phyloP scores from a whole-genome alignment of 2,797 vertebrate species.

The Myoxocephalus aenaeus region DNA sequence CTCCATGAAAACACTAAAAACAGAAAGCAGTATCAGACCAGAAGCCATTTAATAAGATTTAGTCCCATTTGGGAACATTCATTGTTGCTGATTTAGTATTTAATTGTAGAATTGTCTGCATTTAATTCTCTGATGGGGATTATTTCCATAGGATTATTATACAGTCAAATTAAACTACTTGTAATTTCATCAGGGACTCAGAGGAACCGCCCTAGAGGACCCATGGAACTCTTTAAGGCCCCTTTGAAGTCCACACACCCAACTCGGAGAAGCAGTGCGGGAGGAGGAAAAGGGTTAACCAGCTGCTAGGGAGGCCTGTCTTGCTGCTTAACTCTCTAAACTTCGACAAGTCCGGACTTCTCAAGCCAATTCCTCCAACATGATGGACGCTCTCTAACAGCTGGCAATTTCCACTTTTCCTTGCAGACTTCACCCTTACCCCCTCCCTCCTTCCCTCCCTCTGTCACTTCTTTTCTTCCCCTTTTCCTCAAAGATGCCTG shows the following conservation, averaged over 20 bases:
- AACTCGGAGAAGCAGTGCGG: background rate
- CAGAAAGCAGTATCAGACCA: background rate
- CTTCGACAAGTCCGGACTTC: slow-evolving; percentile 62
- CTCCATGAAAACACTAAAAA: background rate
- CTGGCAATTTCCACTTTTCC: slow-evolving; percentile 68
- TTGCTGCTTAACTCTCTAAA: slow-evolving; percentile 40
- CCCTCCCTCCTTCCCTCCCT: slow-evolving; percentile 21
- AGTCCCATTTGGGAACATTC: slow-evolving; percentile 27
- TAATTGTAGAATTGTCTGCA: slow-evolving; percentile 32
- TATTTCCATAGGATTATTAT: slow-evolving; percentile 24
- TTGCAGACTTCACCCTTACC: slow-evolving; percentile 23
- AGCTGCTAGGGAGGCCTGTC: slow-evolving; percentile 25
- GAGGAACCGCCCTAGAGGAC: background rate
- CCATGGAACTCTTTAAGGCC: slow-evolving; percentile 2
- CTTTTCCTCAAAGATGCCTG: slow-evolving; percentile 77
- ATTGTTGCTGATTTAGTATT: slow-evolving; percentile 32
- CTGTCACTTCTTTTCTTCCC: slow-evolving; percentile 39
- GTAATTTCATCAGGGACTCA: slow-evolving; percentile 30
- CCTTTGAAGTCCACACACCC: slow-evolving; percentile 16
- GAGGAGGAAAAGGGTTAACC: slow-evolving; percentile 45
- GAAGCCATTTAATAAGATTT: slow-evolving; percentile 36
- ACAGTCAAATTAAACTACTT: slow-evolving; percentile 15
- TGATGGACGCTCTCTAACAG: slow-evolving; percentile 55
- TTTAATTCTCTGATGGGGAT: slow-evolving; percentile 34
- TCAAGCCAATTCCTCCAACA: slow-evolving; percentile 43